Evolutionary conservation across 2,888 invertebrate genomes (phyloP).

Genomic region (Tenthredo distinguenda): DNA sequence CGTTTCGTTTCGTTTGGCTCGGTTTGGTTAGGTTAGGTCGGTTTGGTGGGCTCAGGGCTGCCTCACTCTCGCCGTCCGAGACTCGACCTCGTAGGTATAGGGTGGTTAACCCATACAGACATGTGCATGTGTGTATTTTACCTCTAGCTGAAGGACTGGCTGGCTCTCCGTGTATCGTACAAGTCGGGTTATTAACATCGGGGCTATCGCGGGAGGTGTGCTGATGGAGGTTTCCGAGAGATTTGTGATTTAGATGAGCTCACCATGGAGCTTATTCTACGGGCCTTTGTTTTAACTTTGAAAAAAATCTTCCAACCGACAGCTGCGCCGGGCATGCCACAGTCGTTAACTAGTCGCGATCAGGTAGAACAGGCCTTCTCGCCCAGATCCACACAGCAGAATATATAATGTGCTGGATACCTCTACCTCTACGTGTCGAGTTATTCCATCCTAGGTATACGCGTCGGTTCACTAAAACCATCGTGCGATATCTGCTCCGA

Average conservation of each 20-base stretch:
- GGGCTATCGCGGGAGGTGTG: slow-evolving; percentile 71
- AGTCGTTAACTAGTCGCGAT: slow-evolving; percentile 67
- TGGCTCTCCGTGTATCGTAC: slow-evolving; percentile 48
- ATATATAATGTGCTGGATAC: slow-evolving; percentile 11
- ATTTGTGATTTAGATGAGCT: slow-evolving; percentile 78
- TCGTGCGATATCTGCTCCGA: neutral
- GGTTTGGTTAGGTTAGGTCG: neutral
- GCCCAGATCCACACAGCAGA: slow-evolving; percentile 16
- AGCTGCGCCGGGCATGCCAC: slow-evolving; percentile 61
- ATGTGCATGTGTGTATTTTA: neutral
- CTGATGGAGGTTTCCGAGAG: slow-evolving; percentile 69
- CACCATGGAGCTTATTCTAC: slow-evolving; percentile 49
- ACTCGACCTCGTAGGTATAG: slow-evolving; percentile 2
- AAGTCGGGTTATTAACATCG: slow-evolving; percentile 68
- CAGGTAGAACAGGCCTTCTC: slow-evolving; percentile 63
- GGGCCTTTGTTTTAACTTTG: slow-evolving; percentile 72
- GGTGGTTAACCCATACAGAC: slow-evolving; percentile 23
- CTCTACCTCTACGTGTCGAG: neutral
- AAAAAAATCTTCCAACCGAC: slow-evolving; percentile 62
- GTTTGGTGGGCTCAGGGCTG: slow-evolving; percentile 11
- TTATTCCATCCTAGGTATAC: neutral
- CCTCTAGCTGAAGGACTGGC: slow-evolving; percentile 50
- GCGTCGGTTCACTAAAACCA: neutral
- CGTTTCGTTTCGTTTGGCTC: neutral
- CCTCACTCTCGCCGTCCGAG: slow-evolving; percentile 17